phyloP scores from a whole-genome alignment of 2,888 invertebrate species.

The Ophion ventricosus region DNA sequence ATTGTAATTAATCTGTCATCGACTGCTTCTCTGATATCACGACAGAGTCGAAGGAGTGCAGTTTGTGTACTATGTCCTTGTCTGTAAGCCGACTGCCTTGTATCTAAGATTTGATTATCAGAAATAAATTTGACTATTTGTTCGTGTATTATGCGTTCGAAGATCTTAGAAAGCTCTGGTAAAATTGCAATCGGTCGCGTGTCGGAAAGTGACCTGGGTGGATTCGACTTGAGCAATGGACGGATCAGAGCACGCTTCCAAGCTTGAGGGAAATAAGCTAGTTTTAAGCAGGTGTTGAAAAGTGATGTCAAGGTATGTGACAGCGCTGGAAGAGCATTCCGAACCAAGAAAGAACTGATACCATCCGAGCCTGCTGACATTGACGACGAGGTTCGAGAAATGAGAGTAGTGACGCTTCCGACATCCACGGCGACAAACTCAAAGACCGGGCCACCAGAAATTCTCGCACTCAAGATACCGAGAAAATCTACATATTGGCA shows the following conservation, averaged over 20 bases:
- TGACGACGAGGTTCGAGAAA: too few species aligned
- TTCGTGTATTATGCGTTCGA: constrained; percentile 26
- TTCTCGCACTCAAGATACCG: too few species aligned
- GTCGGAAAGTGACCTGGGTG: neutral
- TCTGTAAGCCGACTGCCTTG: too few species aligned
- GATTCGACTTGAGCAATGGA: constrained; percentile 8
- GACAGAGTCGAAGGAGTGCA: neutral
- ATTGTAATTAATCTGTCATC: neutral
- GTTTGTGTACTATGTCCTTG: constrained; percentile 6
- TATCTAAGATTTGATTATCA: neutral
- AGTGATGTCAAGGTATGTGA: neutral
- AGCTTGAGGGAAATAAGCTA: constrained; percentile 4
- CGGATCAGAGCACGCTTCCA: neutral
- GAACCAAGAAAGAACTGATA: too few species aligned
- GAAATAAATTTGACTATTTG: neutral
- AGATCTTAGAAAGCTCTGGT: constrained; percentile 29
- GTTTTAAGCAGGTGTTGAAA: neutral
- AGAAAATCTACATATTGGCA: neutral
- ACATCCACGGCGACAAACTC: too few species aligned
- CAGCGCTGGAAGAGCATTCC: neutral
- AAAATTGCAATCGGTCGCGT: constrained; percentile 13
- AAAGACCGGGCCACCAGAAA: neutral
- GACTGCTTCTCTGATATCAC: neutral
- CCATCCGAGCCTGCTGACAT: too few species aligned
- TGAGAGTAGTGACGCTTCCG: too few species aligned